These are phyloP conservation scores for Rhodeus uyekii DNA, from an alignment of 2,797 vertebrate genomes.

Conservation along the genomic window DNA sequence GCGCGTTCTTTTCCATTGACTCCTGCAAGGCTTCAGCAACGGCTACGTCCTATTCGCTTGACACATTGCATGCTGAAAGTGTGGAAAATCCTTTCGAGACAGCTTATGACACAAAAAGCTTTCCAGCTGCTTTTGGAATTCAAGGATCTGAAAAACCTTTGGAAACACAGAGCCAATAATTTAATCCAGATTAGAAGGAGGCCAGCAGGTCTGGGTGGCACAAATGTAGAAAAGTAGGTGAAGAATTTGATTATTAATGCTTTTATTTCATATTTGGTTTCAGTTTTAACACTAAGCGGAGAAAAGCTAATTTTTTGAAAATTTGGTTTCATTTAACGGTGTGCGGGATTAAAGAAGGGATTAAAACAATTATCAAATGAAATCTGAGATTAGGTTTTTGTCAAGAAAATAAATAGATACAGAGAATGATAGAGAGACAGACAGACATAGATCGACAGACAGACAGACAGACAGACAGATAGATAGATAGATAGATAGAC, in stretches of 20 bases:
- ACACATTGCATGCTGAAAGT: slow-evolving; percentile 37
- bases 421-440: too few relatives aligned
- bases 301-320: slow-evolving; percentile 2
- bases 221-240: slow-evolving; percentile 53
- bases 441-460: too few relatives aligned
- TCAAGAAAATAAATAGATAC: too few relatives aligned
- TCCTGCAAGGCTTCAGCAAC: background rate
- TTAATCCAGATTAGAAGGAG: slow-evolving; percentile 51
- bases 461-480: too few relatives aligned
- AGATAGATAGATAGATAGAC: too few relatives aligned
- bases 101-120: slow-evolving; percentile 43
- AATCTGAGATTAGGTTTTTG: background rate
- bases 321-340: background rate
- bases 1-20: background rate
- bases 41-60: slow-evolving; percentile 17
- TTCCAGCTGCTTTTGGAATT: slow-evolving; percentile 50
- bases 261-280: slow-evolving; percentile 56
- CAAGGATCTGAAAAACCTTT: slow-evolving; percentile 40
- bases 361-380: background rate
- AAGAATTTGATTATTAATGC: slow-evolving; percentile 64
- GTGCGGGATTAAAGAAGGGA: background rate
- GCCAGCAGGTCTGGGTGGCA: slow-evolving; percentile 36
- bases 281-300: slow-evolving; percentile 53
- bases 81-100: slow-evolving; percentile 55
- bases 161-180: slow-evolving; percentile 53